Conservation (phyloP, 2,113 vertebrate genomes). For the Rallus limicola region DNA sequence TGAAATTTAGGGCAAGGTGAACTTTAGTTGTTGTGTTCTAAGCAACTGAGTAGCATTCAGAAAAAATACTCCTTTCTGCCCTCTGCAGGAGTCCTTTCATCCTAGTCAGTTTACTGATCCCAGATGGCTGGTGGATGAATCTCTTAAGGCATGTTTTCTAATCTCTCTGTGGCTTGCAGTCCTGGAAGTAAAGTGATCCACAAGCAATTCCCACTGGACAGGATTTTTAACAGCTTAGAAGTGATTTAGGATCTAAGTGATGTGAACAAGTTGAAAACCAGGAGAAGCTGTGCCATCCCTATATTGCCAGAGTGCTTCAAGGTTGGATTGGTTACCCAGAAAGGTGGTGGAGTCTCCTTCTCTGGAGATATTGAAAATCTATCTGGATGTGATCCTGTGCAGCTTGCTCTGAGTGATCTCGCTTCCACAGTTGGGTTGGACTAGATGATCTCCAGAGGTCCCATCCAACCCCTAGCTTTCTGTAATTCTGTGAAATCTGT, state of each 20-base stretch:
- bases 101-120: not conserved
- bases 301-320: not conserved
- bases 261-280: not conserved
- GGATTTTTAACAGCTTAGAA: not conserved
- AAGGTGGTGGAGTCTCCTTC: too few species aligned
- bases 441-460: too few species aligned
- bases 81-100: not conserved
- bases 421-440: too few species aligned
- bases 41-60: not conserved
- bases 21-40: accelerated
- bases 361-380: too few species aligned
- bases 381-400: too few species aligned
- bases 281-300: not conserved
- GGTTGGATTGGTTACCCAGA: not conserved
- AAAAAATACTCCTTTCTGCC: not conserved
- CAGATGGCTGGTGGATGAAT: not conserved
- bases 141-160: not conserved
- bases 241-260: not conserved
- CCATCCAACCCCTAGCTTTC: too few species aligned
- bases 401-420: too few species aligned
- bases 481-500: not conserved
- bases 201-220: not conserved
- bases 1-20: not conserved
- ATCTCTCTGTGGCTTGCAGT: not conserved
- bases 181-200: not conserved